Percentiles rank a stretch among this genome's conserved stretches.
Evolutionary conservation across 2,888 invertebrate genomes (phyloP).

Genomic region (Cosmia pyralina): DNA sequence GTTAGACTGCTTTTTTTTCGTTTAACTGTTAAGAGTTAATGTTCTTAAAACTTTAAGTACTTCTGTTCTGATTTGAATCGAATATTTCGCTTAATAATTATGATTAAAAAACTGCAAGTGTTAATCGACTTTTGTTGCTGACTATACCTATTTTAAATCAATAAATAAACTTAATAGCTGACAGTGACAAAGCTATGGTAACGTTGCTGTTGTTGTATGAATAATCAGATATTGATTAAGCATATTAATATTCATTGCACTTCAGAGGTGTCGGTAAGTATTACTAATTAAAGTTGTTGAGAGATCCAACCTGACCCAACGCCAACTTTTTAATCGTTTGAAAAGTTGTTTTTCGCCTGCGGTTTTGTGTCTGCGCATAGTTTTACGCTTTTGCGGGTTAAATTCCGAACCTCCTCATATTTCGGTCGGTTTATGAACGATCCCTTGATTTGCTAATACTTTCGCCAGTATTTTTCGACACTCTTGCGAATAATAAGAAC

Average conservation of each 20-base stretch:
- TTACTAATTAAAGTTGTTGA: not conserved
- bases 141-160: not conserved
- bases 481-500: not conserved
- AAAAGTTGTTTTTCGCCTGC: slow-evolving; percentile 14
- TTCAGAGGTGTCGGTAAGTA: not conserved
- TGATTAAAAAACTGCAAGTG: too few relatives aligned
- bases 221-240: slow-evolving; percentile 7
- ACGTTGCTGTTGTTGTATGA: not conserved
- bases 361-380: slow-evolving; percentile 7
- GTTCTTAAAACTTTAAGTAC: too few relatives aligned
- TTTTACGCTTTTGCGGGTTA: slow-evolving; percentile 18
- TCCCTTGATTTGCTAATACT: not conserved
- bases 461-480: slow-evolving; percentile 5
- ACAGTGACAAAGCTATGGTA: not conserved
- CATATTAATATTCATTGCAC: not conserved
- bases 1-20: too few relatives aligned
- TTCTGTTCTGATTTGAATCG: too few relatives aligned
- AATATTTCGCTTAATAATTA: too few relatives aligned
- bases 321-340: not conserved
- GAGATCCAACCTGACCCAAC: not conserved
- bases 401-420: slow-evolving; percentile 19
- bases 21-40: too few relatives aligned
- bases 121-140: too few relatives aligned
- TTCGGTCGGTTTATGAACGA: slow-evolving; percentile 5
- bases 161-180: slow-evolving; percentile 3